Conservation (phyloP, 2,797 vertebrate species). For the Phrynocephalus guinanensis region DNA sequence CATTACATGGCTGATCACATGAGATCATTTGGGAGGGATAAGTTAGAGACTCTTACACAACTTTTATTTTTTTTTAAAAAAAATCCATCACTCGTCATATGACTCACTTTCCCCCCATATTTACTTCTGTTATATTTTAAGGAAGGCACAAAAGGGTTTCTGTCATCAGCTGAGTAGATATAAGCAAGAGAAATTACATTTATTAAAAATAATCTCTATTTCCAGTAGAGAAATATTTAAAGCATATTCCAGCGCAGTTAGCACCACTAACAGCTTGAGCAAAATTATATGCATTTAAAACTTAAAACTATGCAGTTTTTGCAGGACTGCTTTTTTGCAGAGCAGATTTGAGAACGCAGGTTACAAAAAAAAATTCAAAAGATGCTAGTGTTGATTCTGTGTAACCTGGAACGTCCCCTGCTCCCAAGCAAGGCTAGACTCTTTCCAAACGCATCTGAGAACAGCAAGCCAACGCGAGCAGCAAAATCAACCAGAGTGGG, state of each 20-base stretch:
- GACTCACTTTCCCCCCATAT: not conserved
- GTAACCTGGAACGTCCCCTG: not conserved
- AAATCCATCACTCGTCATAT: not conserved
- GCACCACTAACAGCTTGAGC: no score
- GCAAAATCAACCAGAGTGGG: not conserved
- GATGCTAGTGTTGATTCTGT: not conserved
- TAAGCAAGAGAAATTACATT: not conserved
- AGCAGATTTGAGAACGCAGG: not conserved
- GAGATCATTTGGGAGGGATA: no score
- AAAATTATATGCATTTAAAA: no score
- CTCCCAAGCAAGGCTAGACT: not conserved
- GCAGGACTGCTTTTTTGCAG: not conserved
- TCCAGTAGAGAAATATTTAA: not conserved
- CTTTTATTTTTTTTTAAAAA: not conserved
- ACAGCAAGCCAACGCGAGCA: not conserved
- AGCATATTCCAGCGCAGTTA: no score
- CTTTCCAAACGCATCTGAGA: not conserved
- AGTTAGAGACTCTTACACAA: no score
- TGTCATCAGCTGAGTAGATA: not conserved
- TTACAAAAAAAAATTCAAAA: not conserved
- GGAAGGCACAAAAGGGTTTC: slow-evolving; percentile 6
- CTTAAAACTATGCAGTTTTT: not conserved
- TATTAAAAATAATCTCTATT: no score
- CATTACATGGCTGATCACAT: not conserved
- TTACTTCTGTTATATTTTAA: not conserved